Evolutionary conservation across 1,140 invertebrate species (phyloP).

Genomic region (Teleopsis dalmanni): DNA sequence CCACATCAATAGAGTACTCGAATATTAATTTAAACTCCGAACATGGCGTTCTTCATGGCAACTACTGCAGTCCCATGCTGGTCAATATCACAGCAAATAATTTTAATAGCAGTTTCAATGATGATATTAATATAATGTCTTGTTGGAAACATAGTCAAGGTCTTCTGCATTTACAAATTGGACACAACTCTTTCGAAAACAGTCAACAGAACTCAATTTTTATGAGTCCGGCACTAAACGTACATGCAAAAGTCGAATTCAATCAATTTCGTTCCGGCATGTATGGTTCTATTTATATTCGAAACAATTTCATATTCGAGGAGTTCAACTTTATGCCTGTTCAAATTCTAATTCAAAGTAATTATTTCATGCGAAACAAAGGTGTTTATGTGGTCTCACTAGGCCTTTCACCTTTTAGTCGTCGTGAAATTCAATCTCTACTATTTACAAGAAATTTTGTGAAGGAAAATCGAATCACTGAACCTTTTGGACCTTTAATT

Average conservation of each 20-base stretch:
- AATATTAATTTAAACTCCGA: slow-evolving; percentile 76
- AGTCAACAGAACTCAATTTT: slow-evolving; percentile 70
- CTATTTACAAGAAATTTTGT: slow-evolving; percentile 86
- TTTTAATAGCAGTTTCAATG: slow-evolving; percentile 68
- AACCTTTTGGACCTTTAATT: slow-evolving; percentile 69
- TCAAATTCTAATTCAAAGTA: slow-evolving; percentile 72
- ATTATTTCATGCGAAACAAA: slow-evolving; percentile 79
- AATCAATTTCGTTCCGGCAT: slow-evolving; percentile 78
- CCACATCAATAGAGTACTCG: slow-evolving; percentile 79
- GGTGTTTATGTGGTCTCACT: slow-evolving; percentile 83
- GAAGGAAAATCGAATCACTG: slow-evolving; percentile 75
- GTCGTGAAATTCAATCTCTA: slow-evolving; percentile 60
- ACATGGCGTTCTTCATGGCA: slow-evolving; percentile 73
- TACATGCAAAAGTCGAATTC: slow-evolving; percentile 70
- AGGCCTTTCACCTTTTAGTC: slow-evolving; percentile 78
- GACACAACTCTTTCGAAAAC: slow-evolving; percentile 73
- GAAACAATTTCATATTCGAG: slow-evolving; percentile 62
- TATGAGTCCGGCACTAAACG: slow-evolving; percentile 77
- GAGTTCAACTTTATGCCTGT: slow-evolving; percentile 66
- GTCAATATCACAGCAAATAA: slow-evolving; percentile 82
- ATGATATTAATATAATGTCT: slow-evolving; percentile 67
- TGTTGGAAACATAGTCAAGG: slow-evolving; percentile 62
- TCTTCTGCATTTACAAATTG: slow-evolving; percentile 65
- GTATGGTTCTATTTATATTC: slow-evolving; percentile 78
- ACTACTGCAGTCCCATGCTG: slow-evolving; percentile 65